A percentile compares a stretch with the other conserved stretches of the same genome.
phyloP scores from a whole-genome alignment of 2,113 vertebrate species.

The Pangasianodon gigas region DNA sequence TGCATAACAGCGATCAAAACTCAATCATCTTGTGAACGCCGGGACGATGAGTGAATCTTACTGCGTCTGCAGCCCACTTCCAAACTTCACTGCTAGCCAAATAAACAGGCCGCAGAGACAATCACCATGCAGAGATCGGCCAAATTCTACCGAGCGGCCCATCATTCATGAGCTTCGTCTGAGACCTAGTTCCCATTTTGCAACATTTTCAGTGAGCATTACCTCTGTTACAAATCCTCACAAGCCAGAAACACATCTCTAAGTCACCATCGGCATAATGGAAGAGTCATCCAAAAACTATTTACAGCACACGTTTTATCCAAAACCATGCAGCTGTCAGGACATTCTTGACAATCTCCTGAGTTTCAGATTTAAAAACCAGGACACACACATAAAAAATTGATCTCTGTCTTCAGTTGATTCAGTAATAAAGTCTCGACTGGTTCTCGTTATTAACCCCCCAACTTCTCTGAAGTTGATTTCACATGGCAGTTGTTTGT shows the following conservation, averaged over 20 bases:
- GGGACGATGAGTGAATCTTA: slow-evolving; percentile 54
- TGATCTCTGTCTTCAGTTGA: background rate
- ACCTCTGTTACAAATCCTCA: background rate
- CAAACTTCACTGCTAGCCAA: slow-evolving; percentile 52
- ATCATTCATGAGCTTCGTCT: background rate
- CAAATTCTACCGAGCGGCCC: slow-evolving; percentile 33
- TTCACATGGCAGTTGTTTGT: slow-evolving; percentile 37
- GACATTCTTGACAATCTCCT: slow-evolving; percentile 1
- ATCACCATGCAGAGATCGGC: slow-evolving; percentile 39
- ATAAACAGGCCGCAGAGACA: slow-evolving; percentile 46
- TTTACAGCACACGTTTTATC: background rate
- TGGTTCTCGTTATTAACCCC: slow-evolving; percentile 23
- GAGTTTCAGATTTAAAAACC: background rate
- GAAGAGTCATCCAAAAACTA: slow-evolving; percentile 7
- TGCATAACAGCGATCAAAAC: slow-evolving; percentile 49
- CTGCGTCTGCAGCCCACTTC: slow-evolving; percentile 42
- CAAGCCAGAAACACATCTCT: slow-evolving; percentile 1
- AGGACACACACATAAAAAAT: background rate
- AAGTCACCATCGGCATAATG: background rate
- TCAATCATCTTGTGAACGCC: slow-evolving; percentile 50
- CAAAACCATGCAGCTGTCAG: background rate
- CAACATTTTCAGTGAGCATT: background rate
- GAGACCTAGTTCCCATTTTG: background rate
- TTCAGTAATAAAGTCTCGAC: slow-evolving; percentile 1
- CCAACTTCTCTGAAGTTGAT: background rate